Conservation (phyloP, 2,797 vertebrate genomes). For the Anableps anableps region DNA sequence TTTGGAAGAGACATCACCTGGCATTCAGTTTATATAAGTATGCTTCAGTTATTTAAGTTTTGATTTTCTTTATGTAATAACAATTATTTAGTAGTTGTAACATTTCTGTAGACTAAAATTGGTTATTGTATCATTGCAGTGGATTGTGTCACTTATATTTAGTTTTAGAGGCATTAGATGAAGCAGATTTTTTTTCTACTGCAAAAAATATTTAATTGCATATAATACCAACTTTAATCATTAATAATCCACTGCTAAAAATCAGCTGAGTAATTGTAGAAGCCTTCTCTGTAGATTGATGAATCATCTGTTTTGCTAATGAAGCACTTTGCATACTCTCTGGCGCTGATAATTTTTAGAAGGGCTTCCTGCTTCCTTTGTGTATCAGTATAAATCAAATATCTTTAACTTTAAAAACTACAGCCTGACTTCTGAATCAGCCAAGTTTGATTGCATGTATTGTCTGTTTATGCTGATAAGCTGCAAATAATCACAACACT, state of each 20-base stretch:
- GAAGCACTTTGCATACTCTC: background rate
- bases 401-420: background rate
- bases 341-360: background rate
- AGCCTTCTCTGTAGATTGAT: background rate
- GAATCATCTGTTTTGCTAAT: background rate
- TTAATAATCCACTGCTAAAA: background rate
- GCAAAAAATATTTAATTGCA: background rate
- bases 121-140: background rate
- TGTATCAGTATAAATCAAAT: background rate
- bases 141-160: background rate
- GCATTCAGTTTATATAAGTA: background rate
- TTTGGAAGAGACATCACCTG: background rate
- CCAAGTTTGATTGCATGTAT: conserved; percentile 11
- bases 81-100: background rate
- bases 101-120: background rate
- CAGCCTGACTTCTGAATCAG: background rate
- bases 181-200: background rate
- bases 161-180: background rate
- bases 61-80: background rate
- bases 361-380: background rate
- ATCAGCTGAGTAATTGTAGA: background rate
- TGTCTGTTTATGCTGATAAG: conserved; percentile 17
- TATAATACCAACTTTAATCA: background rate
- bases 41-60: background rate
- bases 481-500: conserved; percentile 7